Conservation (phyloP, 2,888 invertebrate genomes). For the Norana najaformis region DNA sequence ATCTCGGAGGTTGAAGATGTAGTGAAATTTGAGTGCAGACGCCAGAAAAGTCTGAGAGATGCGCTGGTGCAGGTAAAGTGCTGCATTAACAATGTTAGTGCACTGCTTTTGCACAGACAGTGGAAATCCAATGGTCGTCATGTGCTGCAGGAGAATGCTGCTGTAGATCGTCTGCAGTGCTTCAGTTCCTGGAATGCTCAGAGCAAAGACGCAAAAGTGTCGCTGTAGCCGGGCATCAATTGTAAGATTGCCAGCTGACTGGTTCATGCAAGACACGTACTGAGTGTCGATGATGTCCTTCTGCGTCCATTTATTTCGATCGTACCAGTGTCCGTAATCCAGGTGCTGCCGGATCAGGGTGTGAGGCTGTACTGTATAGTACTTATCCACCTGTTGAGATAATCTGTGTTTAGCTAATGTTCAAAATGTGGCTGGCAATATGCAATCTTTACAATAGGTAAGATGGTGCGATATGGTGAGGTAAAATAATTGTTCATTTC, state of each 20-base stretch:
- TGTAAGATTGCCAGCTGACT: constrained; percentile 94
- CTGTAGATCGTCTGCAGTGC: constrained; percentile 85
- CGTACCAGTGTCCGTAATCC: constrained; percentile 96
- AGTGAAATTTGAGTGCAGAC: constrained; percentile 94
- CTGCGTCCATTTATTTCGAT: constrained; percentile 80
- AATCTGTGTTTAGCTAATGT: neutral
- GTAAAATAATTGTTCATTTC: neutral
- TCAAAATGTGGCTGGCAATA: neutral
- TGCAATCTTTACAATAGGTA: neutral
- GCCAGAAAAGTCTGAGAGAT: constrained; percentile 85
- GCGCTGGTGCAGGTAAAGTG: constrained; percentile 83
- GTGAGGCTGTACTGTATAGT: constrained; percentile 94
- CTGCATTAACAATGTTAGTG: constrained; percentile 77
- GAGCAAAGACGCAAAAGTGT: constrained; percentile 64
- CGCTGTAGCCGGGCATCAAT: constrained; percentile 88
- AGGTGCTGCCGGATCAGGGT: constrained; percentile 91
- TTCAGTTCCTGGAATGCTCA: constrained; percentile 80
- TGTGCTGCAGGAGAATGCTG: constrained; percentile 72
- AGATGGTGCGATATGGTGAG: neutral
- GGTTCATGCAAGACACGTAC: constrained; percentile 98
- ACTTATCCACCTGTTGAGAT: constrained; percentile 74
- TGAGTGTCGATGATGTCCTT: constrained; percentile 97
- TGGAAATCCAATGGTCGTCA: constrained; percentile 50
- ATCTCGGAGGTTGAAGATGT: constrained; percentile 91
- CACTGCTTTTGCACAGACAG: constrained; percentile 73